Evolutionary conservation across 2,113 vertebrate species (phyloP), one percentile per base, ranked within the genome.

Genomic region (Dasyornis broadbenti): DNA sequence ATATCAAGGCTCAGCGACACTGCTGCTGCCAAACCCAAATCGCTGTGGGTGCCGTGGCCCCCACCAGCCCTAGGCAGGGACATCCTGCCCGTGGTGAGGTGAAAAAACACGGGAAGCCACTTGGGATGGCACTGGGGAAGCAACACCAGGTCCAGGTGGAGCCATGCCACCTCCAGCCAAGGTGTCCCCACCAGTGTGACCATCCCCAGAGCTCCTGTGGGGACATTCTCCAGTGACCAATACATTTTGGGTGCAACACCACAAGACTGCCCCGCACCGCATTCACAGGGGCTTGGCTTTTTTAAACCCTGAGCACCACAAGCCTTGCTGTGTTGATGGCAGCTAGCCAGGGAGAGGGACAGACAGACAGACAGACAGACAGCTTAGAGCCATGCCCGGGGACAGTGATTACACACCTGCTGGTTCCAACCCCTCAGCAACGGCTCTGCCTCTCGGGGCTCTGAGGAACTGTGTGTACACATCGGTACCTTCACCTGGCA

Each of bases 71-170:
- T 37, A 10, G 31, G 73, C 64, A 39, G 30, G 35, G 53, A 30
- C 68, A 80, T 22, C 68, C 42, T 65, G 21, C 60, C 76, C 33
- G 0, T 0, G 2, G 21, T 2, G 8, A 64, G 59, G 26, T 3
- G 21, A 33, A 57, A 23, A 33, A 57, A 10, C 4, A 4, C 3
- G 11, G 47, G 53, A 27, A 83, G 39, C 12, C 22, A 2, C 42
- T 1, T 18, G 30, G 4, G 47, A 82, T 3, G 14, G 35, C 40
- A 5, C 3, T 1, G 1, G 27, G 19, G 28, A 47, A 47, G 8
- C 54, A 37, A 8, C 2, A 0, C 28, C 0, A 0, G 3, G 8
- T 30, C 77, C 53, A 11, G 60, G 6, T 7, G 39, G 12, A 61
- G 52, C 31, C 15, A 1, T 1, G 14, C 10, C 12, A 44, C 28